phyloP scores from a whole-genome alignment of 2,888 invertebrate genomes.

The Cerastis rubricosa region DNA sequence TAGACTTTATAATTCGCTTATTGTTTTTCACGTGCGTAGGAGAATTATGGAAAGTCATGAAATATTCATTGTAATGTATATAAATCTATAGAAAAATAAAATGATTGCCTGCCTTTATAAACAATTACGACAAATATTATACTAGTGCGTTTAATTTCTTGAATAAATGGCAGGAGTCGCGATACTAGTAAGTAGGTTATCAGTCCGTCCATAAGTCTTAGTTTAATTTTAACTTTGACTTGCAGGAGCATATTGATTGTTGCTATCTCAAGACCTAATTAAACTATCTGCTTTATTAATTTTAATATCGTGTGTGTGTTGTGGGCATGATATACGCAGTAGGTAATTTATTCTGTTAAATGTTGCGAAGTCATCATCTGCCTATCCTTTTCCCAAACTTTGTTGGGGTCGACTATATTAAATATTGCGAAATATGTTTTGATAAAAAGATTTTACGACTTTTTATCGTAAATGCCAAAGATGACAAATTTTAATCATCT shows the following conservation, averaged over 20 bases:
- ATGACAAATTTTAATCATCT: too few species aligned
- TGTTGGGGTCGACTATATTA: too few species aligned
- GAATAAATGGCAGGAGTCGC: slow-evolving; percentile 25
- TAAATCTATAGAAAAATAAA: slow-evolving; percentile 3
- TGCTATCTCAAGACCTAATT: slow-evolving; percentile 66
- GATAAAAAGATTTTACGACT: not conserved
- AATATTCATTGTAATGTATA: not conserved
- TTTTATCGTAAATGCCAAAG: not conserved
- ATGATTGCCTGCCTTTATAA: not conserved
- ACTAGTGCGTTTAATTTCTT: slow-evolving; percentile 8
- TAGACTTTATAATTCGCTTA: not conserved
- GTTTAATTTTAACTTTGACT: slow-evolving; percentile 62
- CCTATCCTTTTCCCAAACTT: too few species aligned
- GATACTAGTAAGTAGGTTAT: slow-evolving; percentile 62
- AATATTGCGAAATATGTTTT: slow-evolving; percentile 1
- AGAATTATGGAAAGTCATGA: not conserved
- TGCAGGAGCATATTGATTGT: slow-evolving; percentile 45
- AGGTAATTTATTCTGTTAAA: not conserved
- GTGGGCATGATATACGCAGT: not conserved
- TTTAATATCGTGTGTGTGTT: not conserved
- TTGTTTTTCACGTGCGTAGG: too few species aligned
- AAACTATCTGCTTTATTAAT: slow-evolving; percentile 49
- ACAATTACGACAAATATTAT: not conserved
- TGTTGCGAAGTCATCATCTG: too few species aligned
- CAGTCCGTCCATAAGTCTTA: slow-evolving; percentile 38